Evolutionary conservation across 2,888 invertebrate species (phyloP), one percentile per base, ranked within the genome.

Genomic region (Linnaemya tessellans): DNA sequence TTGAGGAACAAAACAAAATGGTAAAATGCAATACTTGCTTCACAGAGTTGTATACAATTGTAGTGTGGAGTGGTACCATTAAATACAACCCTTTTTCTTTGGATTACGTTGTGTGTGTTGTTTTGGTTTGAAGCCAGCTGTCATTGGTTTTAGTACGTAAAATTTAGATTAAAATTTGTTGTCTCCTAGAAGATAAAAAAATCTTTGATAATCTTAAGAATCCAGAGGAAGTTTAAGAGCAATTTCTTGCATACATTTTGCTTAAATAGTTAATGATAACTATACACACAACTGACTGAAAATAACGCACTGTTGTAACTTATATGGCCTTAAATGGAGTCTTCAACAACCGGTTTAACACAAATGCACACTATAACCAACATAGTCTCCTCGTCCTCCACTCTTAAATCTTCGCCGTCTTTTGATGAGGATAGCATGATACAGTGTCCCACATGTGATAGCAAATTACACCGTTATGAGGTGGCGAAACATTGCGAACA

Each of bases 391-490:
- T 15, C 73, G 30, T 43, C 38, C 5, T 62, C 82, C 41, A 58
- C n/a, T 56, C 22, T 56, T 11, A 73, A 71, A 18, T 56, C 77
- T 20, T 67, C 73, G 35, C 38, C 74, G 5, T 41, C 71, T 11
- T 73, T 68, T 62, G 67, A 82, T 22, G 71, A 79, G 60, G 89
- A 90, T 35, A 88, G 89, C 49, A 88, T 89, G 95, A n/a, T 96
- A 94, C 91, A 87, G 38, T 98, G 98, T 92, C 98, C 98, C 0
- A 96, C 97, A 1, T 98, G 98, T 92, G 96, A 97, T 86, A 95
- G 96, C 84, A 97, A 97, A 3, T 94, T 98, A 58, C 93, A 97
- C 65, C 94, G 95, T 1, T 95, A 96, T 1, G 98, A 98, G 92
- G 93, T 98, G n/a, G 97, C 97, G 88, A 93, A 95, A 35, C 98